Evolutionary conservation across 1,140 invertebrate species (phyloP).

Genomic region (Plectrocnemia conspersa): DNA sequence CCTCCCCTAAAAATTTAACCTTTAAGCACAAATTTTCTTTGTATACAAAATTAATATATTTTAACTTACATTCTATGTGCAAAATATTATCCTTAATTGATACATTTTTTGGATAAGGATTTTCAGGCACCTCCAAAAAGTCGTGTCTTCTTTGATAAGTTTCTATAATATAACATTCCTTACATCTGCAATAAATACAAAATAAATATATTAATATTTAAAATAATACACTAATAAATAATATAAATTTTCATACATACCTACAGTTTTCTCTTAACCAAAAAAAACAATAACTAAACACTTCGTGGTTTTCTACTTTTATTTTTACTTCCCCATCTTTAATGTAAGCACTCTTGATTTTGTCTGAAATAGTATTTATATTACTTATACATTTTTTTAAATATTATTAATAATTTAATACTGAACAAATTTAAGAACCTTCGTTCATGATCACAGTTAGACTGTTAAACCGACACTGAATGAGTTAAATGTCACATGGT

Average conservation of each 20-base stretch:
- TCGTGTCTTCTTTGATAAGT: conserved; percentile 46
- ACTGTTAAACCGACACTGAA: too few species aligned
- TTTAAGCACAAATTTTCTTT: conserved; percentile 12
- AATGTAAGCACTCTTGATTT: conserved; percentile 22
- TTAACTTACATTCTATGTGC: conserved; percentile 34
- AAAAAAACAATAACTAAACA: conserved; percentile 40
- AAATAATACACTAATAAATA: neutral
- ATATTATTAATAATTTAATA: too few species aligned
- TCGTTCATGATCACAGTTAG: too few species aligned
- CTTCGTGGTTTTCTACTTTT: conserved; percentile 36
- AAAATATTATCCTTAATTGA: conserved; percentile 24
- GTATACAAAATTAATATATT: conserved; percentile 3
- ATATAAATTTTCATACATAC: conserved; percentile 36
- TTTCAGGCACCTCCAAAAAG: conserved; percentile 44
- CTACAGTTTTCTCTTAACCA: conserved; percentile 53
- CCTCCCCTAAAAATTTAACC: conserved; percentile 43
- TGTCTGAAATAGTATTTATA: conserved; percentile 26
- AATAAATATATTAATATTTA: conserved; percentile 8
- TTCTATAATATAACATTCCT: conserved; percentile 43
- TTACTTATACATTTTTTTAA: too few species aligned
- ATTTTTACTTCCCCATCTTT: conserved; percentile 36
- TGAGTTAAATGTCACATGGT: too few species aligned
- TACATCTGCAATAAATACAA: conserved; percentile 41
- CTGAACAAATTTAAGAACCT: too few species aligned
- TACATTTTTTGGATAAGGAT: conserved; percentile 33